Evolutionary conservation across 2,797 vertebrate genomes (phyloP).

Genomic region (Trichosurus vulpecula): DNA sequence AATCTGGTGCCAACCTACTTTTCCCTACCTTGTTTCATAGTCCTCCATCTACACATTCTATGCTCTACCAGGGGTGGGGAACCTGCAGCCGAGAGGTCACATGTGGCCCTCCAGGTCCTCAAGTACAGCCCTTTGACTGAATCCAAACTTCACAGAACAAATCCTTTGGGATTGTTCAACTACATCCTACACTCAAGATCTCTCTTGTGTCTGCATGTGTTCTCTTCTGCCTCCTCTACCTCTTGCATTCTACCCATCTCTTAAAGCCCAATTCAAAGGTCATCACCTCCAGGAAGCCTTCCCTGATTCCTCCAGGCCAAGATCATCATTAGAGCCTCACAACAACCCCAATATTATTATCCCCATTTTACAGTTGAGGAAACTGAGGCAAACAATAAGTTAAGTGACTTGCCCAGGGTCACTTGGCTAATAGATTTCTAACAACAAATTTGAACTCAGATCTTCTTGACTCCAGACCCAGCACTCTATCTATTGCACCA

Average conservation of each 20-base stretch:
- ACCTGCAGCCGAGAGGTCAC: too few relatives aligned
- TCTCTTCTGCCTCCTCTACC: not conserved
- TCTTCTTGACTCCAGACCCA: not conserved
- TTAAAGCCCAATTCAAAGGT: not conserved
- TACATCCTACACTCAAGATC: not conserved
- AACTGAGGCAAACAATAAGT: constrained; percentile 30
- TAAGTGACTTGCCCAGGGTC: not conserved
- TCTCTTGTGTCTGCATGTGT: not conserved
- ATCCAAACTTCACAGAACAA: too few relatives aligned
- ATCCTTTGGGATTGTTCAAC: not conserved
- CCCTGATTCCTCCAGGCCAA: not conserved
- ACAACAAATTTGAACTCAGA: not conserved
- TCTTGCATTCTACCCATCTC: not conserved
- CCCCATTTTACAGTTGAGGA: constrained; percentile 21
- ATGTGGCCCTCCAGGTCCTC: too few relatives aligned
- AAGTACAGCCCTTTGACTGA: too few relatives aligned
- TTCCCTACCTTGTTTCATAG: not conserved
- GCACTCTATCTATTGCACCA: not conserved
- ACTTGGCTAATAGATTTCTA: not conserved
- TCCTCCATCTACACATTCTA: not conserved
- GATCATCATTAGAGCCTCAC: not conserved
- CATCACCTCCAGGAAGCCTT: not conserved
- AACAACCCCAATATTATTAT: not conserved
- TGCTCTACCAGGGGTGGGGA: not conserved
- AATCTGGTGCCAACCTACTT: not conserved